A percentile compares a stretch with the other conserved stretches of the same genome.
Evolutionary conservation across 2,888 invertebrate genomes (phyloP).

Genomic region (Heliconius erato): DNA sequence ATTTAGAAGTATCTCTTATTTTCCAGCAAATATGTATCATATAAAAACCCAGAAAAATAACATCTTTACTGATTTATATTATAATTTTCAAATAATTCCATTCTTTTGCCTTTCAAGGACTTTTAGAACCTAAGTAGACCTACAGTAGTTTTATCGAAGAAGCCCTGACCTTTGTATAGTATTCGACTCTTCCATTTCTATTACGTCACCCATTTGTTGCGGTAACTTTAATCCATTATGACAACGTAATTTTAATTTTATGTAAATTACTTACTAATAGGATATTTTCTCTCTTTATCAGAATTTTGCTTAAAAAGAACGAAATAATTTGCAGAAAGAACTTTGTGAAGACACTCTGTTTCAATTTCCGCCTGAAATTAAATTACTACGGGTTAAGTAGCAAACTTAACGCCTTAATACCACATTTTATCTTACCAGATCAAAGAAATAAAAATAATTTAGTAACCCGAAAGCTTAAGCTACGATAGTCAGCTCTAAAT

Average conservation of each 20-base stretch:
- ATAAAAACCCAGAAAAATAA: not conserved
- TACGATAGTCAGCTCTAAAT: too few species aligned
- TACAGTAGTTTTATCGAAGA: conserved; percentile 33
- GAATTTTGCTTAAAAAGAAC: too few species aligned
- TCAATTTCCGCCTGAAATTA: too few species aligned
- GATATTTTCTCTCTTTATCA: too few species aligned
- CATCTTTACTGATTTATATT: not conserved
- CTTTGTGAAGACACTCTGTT: too few species aligned
- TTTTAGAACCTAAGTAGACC: conserved; percentile 12
- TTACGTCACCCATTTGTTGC: conserved; percentile 43
- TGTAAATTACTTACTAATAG: not conserved
- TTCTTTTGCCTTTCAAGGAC: conserved; percentile 11
- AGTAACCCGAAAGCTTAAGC: too few species aligned
- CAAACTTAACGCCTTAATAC: too few species aligned
- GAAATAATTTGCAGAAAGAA: too few species aligned
- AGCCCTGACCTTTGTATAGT: conserved; percentile 38
- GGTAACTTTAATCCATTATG: conserved; percentile 17
- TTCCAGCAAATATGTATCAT: not conserved
- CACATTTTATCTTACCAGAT: too few species aligned
- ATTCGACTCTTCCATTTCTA: conserved; percentile 28
- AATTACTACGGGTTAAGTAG: too few species aligned
- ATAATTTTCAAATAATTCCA: not conserved
- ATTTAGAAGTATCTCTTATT: not conserved
- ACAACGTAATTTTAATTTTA: conserved; percentile 1
- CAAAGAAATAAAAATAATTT: too few species aligned